phyloP scores from a whole-genome alignment of 2,888 invertebrate species.

The Drosophila meridionalis region DNA sequence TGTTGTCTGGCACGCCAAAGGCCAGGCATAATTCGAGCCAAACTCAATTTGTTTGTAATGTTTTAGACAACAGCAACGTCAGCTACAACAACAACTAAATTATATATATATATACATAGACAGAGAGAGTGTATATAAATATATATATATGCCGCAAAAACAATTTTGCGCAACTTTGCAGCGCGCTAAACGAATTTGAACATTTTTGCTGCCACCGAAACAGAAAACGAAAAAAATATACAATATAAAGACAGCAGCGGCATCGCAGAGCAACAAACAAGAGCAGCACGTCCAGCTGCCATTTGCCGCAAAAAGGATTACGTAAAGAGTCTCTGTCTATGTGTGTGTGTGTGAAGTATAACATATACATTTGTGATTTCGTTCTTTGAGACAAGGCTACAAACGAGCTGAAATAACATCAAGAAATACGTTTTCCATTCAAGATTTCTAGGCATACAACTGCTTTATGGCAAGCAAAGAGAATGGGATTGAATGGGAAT shows the following conservation, averaged over 20 bases:
- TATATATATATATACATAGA: constrained; percentile 31
- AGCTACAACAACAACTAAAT: constrained; percentile 49
- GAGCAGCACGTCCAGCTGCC: constrained; percentile 28
- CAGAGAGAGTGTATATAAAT: not conserved
- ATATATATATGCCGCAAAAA: constrained; percentile 36
- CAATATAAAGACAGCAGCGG: not conserved
- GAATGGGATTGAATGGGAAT: too few relatives aligned
- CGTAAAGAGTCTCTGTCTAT: not conserved
- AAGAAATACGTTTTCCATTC: constrained; percentile 8
- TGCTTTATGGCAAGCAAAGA: not conserved
- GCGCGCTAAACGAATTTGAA: constrained; percentile 74
- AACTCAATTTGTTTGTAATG: constrained; percentile 76
- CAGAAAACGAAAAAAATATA: constrained; percentile 1
- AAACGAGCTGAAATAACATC: constrained; percentile 14
- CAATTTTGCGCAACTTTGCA: constrained; percentile 72
- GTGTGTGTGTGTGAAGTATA: constrained; percentile 15
- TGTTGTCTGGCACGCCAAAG: constrained; percentile 54
- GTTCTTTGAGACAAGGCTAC: constrained; percentile 4
- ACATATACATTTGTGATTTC: constrained; percentile 43
- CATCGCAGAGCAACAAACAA: constrained; percentile 8
- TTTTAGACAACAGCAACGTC: constrained; percentile 55
- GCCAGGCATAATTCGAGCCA: constrained; percentile 70
- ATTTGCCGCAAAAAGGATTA: constrained; percentile 32
- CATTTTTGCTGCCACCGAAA: constrained; percentile 39
- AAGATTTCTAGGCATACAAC: not conserved